A percentile compares a stretch with the other conserved stretches of the same genome.
These are phyloP conservation scores for Casuarius casuarius DNA, from an alignment of 2,113 vertebrate genomes.

Conservation along the genomic window DNA sequence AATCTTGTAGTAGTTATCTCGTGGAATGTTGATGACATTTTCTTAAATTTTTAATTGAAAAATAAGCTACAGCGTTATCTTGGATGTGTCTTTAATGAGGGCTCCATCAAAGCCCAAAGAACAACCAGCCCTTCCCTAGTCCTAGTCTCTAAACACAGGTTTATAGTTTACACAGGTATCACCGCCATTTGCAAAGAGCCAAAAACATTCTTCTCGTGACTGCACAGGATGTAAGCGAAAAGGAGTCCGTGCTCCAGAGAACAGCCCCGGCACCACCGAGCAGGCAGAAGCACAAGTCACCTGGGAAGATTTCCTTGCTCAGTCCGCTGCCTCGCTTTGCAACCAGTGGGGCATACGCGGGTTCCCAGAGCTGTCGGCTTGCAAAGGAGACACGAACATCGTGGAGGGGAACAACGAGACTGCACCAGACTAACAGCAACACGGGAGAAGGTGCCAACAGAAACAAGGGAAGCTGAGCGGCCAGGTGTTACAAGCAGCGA, in stretches of 20 bases:
- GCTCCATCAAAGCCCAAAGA: background rate
- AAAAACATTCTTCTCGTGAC: background rate
- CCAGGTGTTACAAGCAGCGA: background rate
- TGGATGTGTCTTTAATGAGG: background rate
- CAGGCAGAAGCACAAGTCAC: background rate
- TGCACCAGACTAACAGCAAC: background rate
- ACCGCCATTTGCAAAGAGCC: background rate
- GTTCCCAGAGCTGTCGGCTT: background rate
- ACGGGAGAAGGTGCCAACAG: background rate
- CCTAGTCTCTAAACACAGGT: accelerated
- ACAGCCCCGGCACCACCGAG: background rate
- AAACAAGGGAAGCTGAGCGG: background rate
- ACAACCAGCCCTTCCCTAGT: background rate
- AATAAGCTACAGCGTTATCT: background rate
- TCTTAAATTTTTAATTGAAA: background rate
- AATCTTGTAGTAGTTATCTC: background rate
- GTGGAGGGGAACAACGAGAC: background rate
- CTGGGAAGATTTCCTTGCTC: background rate
- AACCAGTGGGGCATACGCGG: background rate
- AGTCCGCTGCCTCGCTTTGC: background rate
- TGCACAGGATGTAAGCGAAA: accelerated
- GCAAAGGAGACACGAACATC: background rate
- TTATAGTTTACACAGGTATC: background rate
- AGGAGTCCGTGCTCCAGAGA: background rate
- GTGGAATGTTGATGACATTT: background rate